phyloP scores from a whole-genome alignment of 2,888 invertebrate genomes.

The Cryptus armator region DNA sequence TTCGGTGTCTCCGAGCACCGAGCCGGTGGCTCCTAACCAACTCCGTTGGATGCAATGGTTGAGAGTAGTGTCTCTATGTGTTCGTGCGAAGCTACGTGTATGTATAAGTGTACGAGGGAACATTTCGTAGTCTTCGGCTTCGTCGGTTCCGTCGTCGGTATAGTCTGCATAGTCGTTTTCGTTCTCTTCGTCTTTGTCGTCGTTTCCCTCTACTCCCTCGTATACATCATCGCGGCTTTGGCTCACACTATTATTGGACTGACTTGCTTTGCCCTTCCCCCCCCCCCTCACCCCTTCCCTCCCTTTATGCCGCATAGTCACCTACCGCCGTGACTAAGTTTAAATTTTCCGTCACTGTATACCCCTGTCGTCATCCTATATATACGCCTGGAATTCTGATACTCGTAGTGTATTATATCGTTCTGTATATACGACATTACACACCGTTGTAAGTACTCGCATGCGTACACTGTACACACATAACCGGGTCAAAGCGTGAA shows the following conservation, averaged over 20 bases:
- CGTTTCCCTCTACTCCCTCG: not conserved
- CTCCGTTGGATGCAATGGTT: not conserved
- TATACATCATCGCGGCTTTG: constrained; percentile 24
- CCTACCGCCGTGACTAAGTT: constrained; percentile 13
- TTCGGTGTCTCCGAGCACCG: constrained; percentile 21
- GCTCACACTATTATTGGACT: constrained; percentile 6
- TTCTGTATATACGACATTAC: not conserved
- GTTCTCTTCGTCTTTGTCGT: not conserved
- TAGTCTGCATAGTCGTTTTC: constrained; percentile 6
- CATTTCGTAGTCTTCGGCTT: not conserved
- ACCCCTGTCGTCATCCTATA: not conserved
- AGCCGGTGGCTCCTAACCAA: constrained; percentile 11
- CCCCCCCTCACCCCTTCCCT: not conserved
- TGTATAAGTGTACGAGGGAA: not conserved
- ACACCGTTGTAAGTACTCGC: not conserved
- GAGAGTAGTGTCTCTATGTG: not conserved
- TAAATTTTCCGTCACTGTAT: constrained; percentile 2
- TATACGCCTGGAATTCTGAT: not conserved
- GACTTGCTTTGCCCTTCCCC: not conserved
- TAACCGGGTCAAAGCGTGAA: not conserved
- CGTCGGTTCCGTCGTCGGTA: not conserved
- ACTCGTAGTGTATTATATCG: not conserved
- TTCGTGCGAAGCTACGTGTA: not conserved
- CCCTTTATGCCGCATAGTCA: constrained; percentile 1
- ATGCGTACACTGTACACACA: not conserved